phyloP scores from a whole-genome alignment of 2,888 invertebrate genomes.

The Dioctria linearis region DNA sequence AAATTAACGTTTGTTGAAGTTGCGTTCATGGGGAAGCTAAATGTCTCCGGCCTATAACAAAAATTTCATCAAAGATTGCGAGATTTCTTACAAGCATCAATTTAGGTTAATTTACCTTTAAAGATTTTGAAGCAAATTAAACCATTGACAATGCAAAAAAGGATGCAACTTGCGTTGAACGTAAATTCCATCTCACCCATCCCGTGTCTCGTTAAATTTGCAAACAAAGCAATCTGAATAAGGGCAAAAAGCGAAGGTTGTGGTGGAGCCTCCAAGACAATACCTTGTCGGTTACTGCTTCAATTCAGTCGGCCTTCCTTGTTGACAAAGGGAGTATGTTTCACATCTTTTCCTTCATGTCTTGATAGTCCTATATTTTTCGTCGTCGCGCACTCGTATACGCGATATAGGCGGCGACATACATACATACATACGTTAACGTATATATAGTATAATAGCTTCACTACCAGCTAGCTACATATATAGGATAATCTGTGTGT shows the following conservation, averaged over 20 bases:
- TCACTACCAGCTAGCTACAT: not conserved
- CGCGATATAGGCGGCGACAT: no score
- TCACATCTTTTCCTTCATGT: not conserved
- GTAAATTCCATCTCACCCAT: not conserved
- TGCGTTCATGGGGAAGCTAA: no score
- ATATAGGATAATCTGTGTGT: not conserved
- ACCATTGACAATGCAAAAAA: slow-evolving; percentile 8
- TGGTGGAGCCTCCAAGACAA: not conserved
- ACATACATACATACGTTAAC: not conserved
- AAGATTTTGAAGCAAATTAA: slow-evolving; percentile 2
- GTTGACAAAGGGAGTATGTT: not conserved
- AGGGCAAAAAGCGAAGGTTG: not conserved
- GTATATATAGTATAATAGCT: not conserved
- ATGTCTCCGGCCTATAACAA: no score
- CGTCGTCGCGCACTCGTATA: not conserved
- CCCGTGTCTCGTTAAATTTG: slow-evolving; percentile 31
- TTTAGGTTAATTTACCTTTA: slow-evolving; percentile 1
- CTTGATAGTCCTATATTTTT: not conserved
- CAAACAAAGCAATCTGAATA: slow-evolving; percentile 48
- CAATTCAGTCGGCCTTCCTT: not conserved
- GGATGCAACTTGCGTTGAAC: not conserved
- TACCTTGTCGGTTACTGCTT: slow-evolving; percentile 21
- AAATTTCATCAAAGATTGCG: no score
- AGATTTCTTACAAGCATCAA: not conserved
- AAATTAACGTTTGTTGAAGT: no score